These are phyloP conservation scores for Morelia viridis DNA, from an alignment of 2,797 vertebrate species.

Conservation along the genomic window DNA sequence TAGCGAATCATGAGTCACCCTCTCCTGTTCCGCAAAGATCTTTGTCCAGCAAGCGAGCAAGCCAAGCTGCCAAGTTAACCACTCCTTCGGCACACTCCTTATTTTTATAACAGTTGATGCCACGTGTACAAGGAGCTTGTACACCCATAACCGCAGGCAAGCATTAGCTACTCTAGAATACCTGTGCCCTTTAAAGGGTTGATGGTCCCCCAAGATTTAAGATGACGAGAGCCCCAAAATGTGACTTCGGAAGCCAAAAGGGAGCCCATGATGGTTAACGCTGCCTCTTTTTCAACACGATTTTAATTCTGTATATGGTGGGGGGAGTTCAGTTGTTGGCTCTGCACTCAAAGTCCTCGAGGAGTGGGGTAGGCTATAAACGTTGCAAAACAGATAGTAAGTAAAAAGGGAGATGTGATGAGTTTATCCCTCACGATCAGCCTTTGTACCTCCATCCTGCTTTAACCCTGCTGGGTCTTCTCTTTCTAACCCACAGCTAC, in stretches of 20 bases:
- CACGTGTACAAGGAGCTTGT: neutral
- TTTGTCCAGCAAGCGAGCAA: neutral
- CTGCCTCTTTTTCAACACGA: neutral
- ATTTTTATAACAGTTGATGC: neutral
- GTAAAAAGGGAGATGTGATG: neutral
- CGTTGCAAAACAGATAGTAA: neutral
- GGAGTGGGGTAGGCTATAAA: neutral
- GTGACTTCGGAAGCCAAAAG: neutral
- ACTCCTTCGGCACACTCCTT: neutral
- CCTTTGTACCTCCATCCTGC: too few relatives aligned
- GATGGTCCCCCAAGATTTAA: neutral
- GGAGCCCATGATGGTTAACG: neutral
- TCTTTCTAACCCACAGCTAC: slow-evolving; percentile 46
- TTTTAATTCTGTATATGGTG: neutral
- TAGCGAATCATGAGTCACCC: neutral
- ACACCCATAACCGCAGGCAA: neutral
- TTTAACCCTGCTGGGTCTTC: neutral
- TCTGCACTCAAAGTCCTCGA: neutral
- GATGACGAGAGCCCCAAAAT: neutral
- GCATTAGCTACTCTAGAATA: neutral
- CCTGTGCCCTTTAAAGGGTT: neutral
- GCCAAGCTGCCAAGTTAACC: neutral
- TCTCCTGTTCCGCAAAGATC: neutral
- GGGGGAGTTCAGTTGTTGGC: too few relatives aligned
- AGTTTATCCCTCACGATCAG: neutral